Base-by-base conservation (phyloP, 1,140 invertebrate species). In the Tetragonula clypearis region DNA sequence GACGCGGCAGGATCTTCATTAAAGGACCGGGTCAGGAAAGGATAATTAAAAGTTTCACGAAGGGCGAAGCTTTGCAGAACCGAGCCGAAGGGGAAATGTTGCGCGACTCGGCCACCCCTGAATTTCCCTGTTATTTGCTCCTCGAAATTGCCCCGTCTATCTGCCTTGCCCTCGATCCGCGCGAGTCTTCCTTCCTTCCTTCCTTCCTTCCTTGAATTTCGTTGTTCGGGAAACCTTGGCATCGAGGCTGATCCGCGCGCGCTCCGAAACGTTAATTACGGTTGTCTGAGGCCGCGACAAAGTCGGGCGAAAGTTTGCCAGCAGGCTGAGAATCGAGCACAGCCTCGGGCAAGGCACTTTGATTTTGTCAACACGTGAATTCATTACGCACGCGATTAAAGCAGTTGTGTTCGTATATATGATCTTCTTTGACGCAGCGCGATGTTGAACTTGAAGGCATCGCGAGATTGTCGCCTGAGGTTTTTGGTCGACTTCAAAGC, bases 11-110 rank as follows among this genome's bases (percentile, higher is more conserved):
- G 66, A 83, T 93, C 90, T 92, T 92, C 86, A 90, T 91, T 91
- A 91, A 91, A 92, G 88, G 86, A 85, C 82, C 87, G 85, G 75
- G 82, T 26, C 58, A 49, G 77, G 85, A 87, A 88, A 86, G 82
- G 88, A 92, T 93, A 92, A 93, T 93, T 92, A 93, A 93, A 93
- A 93, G 87, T 92, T 92, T 78, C 74, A 72, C 69, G 58, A 23
- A 26, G 41, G 62, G 60, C 71, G 49, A 85, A 84, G 82, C 66
- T 85, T 49, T 35, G 77, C 62, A 62, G 53, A 77, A n/a, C 41
- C n/a, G 23, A n/a, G 49, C 35, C 69, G 76, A 14, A 9, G 53
- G 26, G 19, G 49, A 56, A 23, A 56, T 75, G 85, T 78, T 60
- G 53, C 56, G 75, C 85, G 82, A 86, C 74, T 84, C 49, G 41